These are phyloP conservation scores for Mercenaria mercenaria DNA, from an alignment of 1,140 invertebrate genomes.

Conservation along the genomic window DNA sequence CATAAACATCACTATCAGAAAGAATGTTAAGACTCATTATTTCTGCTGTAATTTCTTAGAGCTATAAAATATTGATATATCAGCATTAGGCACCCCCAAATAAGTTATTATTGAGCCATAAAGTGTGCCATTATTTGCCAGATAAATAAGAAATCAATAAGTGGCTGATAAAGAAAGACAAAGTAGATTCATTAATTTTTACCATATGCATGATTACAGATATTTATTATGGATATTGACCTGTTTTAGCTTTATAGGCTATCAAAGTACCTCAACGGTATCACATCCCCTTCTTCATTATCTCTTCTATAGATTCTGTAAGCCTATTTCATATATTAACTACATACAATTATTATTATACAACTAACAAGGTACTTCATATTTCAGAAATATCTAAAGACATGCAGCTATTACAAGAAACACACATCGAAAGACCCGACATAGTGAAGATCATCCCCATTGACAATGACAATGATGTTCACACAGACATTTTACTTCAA, in stretches of 20 bases:
- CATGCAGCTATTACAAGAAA: not conserved
- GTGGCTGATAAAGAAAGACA: not conserved
- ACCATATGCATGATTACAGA: too few species aligned
- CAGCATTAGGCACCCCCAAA: not conserved
- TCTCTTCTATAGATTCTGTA: too few species aligned
- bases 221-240: too few species aligned
- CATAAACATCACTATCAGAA: constrained; percentile 25
- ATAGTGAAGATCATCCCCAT: constrained; percentile 15
- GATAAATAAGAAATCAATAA: constrained; percentile 1
- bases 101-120: constrained; percentile 12
- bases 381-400: constrained; percentile 38
- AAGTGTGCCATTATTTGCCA: not conserved
- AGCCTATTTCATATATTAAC: too few species aligned
- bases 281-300: too few species aligned
- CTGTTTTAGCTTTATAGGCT: too few species aligned
- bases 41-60: not conserved
- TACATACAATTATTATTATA: too few species aligned
- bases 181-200: not conserved
- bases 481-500: not conserved
- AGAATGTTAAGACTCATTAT: not conserved
- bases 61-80: constrained; percentile 17
- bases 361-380: too few species aligned
- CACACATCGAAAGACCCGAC: not conserved
- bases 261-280: too few species aligned
- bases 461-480: not conserved